Base-by-base conservation (phyloP, 2,888 invertebrate species). In the Heteromurus nitidus region DNA sequence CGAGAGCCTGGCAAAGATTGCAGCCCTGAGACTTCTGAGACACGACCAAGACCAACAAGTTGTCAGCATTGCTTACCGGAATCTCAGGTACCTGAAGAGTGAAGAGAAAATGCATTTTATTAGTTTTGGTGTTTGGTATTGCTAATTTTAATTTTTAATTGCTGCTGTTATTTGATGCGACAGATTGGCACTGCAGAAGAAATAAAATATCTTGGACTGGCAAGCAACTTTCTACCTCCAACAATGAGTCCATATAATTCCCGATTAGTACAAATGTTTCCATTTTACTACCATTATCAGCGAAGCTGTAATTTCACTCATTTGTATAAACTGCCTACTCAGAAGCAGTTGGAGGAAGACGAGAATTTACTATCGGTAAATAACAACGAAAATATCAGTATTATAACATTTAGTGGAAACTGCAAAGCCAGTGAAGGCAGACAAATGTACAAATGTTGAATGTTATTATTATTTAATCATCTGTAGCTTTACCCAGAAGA, bases 11-110 rank as follows among this genome's bases (percentile, higher is more conserved):
- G 30, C n/a, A 11, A 11, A 0, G 58, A 31, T 53, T 7, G 30
- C 50, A 20, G 20, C 20, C 75, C 76, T 7, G 75, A 72, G 5
- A 1, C 22, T 11, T 20, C 24, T 5, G 75, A 70, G 7, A 50
- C 69, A 0, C 20, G 83, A 20, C 69, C 65, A 5, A 20, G 80
- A n/a, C 65, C 80, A 26, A 67, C 22, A 50, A 67, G 75, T 26
- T 83, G 83, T 20, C 18, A 36, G 24, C 31, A 36, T 9, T 83
- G 83, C 42, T 20, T 80, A 24, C 47, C 70, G 13, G 58, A 80
- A 16, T 44, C 68, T 2, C 70, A 53, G 13, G 82, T 80, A n/a
- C n/a, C n/a, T n/a, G n/a, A n/a, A n/a, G n/a, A n/a, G n/a, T n/a
- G n/a, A n/a, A n/a, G n/a, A n/a, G n/a, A n/a, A n/a, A n/a, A n/a